phyloP scores from a whole-genome alignment of 2,888 invertebrate genomes.

The Octodonta nipae region DNA sequence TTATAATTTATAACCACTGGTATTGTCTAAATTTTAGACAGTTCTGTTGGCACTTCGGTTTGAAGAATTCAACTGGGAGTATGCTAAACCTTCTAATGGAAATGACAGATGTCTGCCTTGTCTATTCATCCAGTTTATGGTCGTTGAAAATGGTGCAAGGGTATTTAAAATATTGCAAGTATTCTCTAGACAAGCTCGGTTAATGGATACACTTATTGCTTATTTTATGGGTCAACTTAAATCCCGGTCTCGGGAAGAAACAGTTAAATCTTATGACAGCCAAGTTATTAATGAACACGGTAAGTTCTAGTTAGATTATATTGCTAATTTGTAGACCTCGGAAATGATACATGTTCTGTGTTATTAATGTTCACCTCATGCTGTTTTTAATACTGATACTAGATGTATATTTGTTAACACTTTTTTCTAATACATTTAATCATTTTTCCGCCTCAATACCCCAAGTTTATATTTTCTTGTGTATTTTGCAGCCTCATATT shows the following conservation, averaged over 20 bases:
- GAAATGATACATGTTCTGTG: no score
- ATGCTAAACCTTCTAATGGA: conserved; percentile 73
- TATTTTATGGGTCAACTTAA: conserved; percentile 69
- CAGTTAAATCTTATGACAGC: conserved; percentile 30
- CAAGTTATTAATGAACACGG: conserved; percentile 26
- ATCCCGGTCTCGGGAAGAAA: conserved; percentile 34
- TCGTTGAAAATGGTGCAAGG: conserved; percentile 60
- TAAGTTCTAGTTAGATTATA: no score
- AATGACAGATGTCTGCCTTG: conserved; percentile 83
- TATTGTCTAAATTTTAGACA: conserved; percentile 59
- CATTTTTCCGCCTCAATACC: no score
- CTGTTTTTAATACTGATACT: no score
- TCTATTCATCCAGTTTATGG: conserved; percentile 79
- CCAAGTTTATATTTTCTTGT: no score
- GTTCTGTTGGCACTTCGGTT: conserved; percentile 72
- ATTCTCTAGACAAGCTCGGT: conserved; percentile 48
- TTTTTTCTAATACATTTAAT: no score
- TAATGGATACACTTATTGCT: conserved; percentile 78
- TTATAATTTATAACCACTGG: no score
- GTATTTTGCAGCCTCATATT: no score
- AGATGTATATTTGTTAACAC: no score
- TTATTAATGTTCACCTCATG: no score
- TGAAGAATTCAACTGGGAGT: conserved; percentile 86
- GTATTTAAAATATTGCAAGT: conserved; percentile 70
- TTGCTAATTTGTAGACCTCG: no score